Conservation (phyloP, 1,140 invertebrate species). For the Hyles vespertilio region DNA sequence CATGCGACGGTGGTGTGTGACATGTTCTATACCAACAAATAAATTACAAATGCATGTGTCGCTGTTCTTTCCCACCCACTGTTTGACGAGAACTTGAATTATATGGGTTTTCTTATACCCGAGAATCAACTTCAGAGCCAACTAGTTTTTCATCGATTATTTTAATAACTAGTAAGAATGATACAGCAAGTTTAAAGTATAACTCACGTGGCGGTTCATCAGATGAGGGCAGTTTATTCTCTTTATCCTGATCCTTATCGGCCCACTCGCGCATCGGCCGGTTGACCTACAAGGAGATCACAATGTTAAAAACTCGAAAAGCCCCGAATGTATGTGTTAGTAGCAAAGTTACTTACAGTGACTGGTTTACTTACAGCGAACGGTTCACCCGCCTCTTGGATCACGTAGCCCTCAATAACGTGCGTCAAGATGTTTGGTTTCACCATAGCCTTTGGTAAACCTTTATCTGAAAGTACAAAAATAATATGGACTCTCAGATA, state of each 20-base stretch:
- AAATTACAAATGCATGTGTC: too few relatives aligned
- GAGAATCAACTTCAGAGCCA: too few relatives aligned
- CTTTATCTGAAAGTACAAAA: constrained; percentile 74
- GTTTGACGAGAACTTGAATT: too few relatives aligned
- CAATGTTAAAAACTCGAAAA: not conserved
- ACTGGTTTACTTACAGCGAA: constrained; percentile 84
- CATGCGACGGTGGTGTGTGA: too few relatives aligned
- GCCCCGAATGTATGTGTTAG: too few relatives aligned
- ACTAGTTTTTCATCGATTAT: too few relatives aligned
- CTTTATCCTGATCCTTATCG: constrained; percentile 70
- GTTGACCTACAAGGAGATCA: constrained; percentile 45
- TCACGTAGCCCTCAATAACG: constrained; percentile 97
- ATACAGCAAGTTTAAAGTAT: not conserved
- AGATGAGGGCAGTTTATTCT: constrained; percentile 67
- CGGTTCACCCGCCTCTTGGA: constrained; percentile 94
- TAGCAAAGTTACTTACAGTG: too few relatives aligned
- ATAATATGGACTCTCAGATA: not conserved
- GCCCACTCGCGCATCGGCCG: constrained; percentile 63
- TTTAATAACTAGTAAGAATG: not conserved
- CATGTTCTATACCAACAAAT: too few relatives aligned
- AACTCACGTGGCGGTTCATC: constrained; percentile 85
- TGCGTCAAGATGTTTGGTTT: constrained; percentile 97
- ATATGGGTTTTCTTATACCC: too few relatives aligned
- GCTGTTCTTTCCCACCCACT: too few relatives aligned
- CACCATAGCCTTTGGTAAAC: constrained; percentile 93